phyloP scores from a whole-genome alignment of 2,113 vertebrate species.

The Coptodon rendalli region DNA sequence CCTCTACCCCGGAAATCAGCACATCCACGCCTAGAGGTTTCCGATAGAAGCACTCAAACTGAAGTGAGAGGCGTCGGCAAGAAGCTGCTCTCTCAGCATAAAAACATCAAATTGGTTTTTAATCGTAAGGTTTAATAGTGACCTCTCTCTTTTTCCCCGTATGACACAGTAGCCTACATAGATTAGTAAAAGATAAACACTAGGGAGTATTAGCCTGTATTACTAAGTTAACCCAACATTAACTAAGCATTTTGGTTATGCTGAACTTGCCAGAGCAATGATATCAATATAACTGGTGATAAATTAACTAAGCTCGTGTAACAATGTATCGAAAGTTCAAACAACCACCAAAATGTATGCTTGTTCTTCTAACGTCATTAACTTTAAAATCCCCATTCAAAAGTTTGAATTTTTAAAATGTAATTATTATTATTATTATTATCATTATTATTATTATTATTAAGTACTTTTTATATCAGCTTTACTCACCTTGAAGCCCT shows the following conservation, averaged over 20 bases:
- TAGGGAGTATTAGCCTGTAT: not conserved
- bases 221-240: not conserved
- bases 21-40: no score
- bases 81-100: not conserved
- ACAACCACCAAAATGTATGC: not conserved
- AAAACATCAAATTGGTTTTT: not conserved
- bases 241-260: not conserved
- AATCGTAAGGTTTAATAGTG: not conserved
- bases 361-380: not conserved
- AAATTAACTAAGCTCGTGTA: not conserved
- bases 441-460: not conserved
- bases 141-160: rapidly evolving
- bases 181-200: not conserved
- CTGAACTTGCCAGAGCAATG: not conserved
- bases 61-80: not conserved
- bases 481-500: not conserved
- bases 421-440: not conserved
- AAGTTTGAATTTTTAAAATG: not conserved
- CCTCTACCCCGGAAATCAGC: conserved; percentile 19
- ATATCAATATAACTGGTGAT: not conserved
- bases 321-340: not conserved
- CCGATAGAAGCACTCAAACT: not conserved
- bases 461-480: not conserved
- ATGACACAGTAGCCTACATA: not conserved
- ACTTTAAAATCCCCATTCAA: not conserved